These are phyloP conservation scores for Gryllus bimaculatus DNA, from an alignment of 1,140 invertebrate species.

Conservation along the genomic window DNA sequence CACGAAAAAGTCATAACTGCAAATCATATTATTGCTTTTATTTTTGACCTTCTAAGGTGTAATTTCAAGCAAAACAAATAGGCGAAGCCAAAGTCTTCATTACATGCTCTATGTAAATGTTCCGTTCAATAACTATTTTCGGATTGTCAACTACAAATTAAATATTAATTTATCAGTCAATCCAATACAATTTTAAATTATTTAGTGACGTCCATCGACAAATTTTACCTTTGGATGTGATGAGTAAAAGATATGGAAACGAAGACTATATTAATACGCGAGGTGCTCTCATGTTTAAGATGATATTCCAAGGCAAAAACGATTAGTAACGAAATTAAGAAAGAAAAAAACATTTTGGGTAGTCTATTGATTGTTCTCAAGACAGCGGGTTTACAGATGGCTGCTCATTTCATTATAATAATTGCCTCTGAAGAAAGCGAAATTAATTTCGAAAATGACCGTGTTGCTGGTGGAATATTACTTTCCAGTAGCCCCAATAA, in stretches of 20 bases:
- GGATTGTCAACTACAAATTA: not conserved
- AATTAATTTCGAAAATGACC: conserved; percentile 5
- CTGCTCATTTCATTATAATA: not conserved
- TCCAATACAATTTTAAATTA: too few species aligned
- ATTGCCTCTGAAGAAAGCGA: not conserved
- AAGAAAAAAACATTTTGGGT: not conserved
- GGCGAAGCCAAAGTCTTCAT: too few species aligned
- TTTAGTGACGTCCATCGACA: too few species aligned
- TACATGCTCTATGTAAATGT: not conserved
- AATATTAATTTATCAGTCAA: too few species aligned
- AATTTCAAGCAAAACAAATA: too few species aligned
- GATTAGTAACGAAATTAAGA: not conserved
- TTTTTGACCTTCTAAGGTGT: too few species aligned
- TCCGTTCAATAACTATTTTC: not conserved
- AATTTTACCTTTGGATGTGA: too few species aligned
- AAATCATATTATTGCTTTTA: too few species aligned
- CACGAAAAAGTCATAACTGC: too few species aligned
- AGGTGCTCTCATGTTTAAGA: not conserved
- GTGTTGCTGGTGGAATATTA: not conserved
- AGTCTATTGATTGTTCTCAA: not conserved
- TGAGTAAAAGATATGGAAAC: not conserved
- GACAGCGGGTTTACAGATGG: not conserved
- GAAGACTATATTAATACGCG: not conserved
- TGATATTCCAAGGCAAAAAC: not conserved
- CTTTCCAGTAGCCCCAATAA: conserved; percentile 1